Percentiles rank a stretch among this genome's conserved stretches.
These are phyloP conservation scores for Macrotrachela quadricornifera DNA, from an alignment of 1,140 invertebrate species.

Conservation along the genomic window DNA sequence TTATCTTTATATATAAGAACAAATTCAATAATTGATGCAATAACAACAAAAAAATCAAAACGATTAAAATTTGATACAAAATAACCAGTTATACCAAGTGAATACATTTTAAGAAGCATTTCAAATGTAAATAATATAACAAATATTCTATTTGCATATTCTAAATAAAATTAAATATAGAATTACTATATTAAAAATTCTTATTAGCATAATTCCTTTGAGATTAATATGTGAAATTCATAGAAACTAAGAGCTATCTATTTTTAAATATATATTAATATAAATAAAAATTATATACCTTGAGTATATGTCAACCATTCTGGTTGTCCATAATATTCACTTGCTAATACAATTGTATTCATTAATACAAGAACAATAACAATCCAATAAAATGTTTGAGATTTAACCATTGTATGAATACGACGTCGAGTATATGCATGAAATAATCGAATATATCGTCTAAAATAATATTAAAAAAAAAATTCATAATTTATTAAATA, in stretches of 20 bases:
- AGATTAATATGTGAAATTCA: not conserved
- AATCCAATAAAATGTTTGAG: conserved; percentile 87
- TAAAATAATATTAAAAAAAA: too few species aligned
- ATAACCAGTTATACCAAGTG: conserved; percentile 57
- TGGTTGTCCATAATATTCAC: conserved; percentile 87
- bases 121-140: conserved; percentile 89
- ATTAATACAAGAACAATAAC: conserved; percentile 30
- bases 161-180: not conserved
- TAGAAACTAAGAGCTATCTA: not conserved
- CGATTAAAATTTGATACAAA: conserved; percentile 42
- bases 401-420: conserved; percentile 83
- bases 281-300: conserved; percentile 37
- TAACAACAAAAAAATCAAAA: conserved; percentile 43
- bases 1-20: conserved; percentile 35
- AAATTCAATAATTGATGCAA: conserved; percentile 38
- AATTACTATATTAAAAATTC: too few species aligned
- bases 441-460: conserved; percentile 1
- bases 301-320: conserved; percentile 85
- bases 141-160: conserved; percentile 74
- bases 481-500: not conserved
- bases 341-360: conserved; percentile 46
- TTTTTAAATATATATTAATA: not conserved
- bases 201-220: too few species aligned
- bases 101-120: conserved; percentile 99
- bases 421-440: conserved; percentile 36